Conservation (phyloP, 2,113 vertebrate species). For the Lates calcarifer region DNA sequence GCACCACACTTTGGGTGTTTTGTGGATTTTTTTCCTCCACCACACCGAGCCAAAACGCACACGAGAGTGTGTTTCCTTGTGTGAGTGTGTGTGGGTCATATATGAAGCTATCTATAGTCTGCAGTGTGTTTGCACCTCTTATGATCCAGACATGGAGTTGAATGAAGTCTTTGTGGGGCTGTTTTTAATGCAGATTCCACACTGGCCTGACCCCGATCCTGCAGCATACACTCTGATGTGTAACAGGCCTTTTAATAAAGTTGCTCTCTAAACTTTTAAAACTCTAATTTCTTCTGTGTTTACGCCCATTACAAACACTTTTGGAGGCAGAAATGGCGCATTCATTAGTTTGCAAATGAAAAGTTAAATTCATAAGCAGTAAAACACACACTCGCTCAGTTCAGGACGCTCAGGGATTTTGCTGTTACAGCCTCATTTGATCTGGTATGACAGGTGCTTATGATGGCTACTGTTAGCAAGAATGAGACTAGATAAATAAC, state of each 20-base stretch:
- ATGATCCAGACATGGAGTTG: slow-evolving; percentile 32
- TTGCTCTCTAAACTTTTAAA: no score
- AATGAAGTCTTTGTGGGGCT: slow-evolving; percentile 65
- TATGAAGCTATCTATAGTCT: slow-evolving; percentile 34
- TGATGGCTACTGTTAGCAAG: neutral
- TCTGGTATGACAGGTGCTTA: neutral
- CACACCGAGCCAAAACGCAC: slow-evolving; percentile 43
- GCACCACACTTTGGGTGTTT: slow-evolving; percentile 64
- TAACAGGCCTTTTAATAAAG: neutral
- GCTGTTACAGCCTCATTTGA: neutral
- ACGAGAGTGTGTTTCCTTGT: slow-evolving; percentile 36
- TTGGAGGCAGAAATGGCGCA: neutral
- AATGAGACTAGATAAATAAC: neutral
- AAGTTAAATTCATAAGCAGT: neutral
- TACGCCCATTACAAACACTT: neutral
- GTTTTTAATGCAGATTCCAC: slow-evolving; percentile 19
- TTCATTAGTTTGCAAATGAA: neutral
- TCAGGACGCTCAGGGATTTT: no score
- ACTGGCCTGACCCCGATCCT: neutral
- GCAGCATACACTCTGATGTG: neutral
- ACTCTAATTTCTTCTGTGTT: neutral
- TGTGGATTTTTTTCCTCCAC: slow-evolving; percentile 31
- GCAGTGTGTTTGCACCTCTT: slow-evolving; percentile 32
- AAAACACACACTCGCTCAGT: neutral
- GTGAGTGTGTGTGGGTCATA: slow-evolving; percentile 27